Base-by-base conservation (phyloP, 2,888 invertebrate genomes). In the Selenia dentaria region DNA sequence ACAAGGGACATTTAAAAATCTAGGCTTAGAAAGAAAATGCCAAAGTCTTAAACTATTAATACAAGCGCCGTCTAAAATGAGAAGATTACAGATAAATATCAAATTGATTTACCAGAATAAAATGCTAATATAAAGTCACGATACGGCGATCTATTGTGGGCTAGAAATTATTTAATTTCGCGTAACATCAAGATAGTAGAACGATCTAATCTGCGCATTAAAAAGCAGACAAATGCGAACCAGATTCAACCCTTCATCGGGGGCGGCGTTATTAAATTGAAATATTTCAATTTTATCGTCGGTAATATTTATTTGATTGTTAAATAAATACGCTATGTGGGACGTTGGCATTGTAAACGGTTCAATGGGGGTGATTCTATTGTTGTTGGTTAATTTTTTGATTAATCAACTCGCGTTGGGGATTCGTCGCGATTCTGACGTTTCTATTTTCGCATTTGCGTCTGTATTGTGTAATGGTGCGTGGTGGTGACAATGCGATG, bases 291-390 rank as follows among this genome's bases (percentile, higher is more conserved):
- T 89, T 90, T 89, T 87, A 90, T 87, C 83, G 79, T 85, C 69
- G 79, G 83, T 89, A 87, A 90, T 90, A 90, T 89, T 90, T 89
- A 89, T 90, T 88, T 88, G 89, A 90, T 90, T 89, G 89, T 88
- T 81, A 83, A 88, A 89, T 89, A 88, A 89, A 88, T 83, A 87
- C 73, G 75, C 73, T 71, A 82, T 87, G 88, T 88, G 89, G 88
- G 88, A 83, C 79, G 83, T 79, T 75, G 75, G 72, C 70, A 83
- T 89, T 89, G 87, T 87, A 67, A 59, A 71, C 69, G 74, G 73
- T 78, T 79, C 85, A 87, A 83, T 76, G 83, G 79, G 84, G 87
- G 83, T 75, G 77, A 56, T 57, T 57, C 71, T 62, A 83, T 89
- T 90, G 89, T 89, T 65, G 83, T 79, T 77, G 83, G 87, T 88